Conservation (phyloP, 1,140 invertebrate genomes). For the Caenorhabditis briggsae region DNA sequence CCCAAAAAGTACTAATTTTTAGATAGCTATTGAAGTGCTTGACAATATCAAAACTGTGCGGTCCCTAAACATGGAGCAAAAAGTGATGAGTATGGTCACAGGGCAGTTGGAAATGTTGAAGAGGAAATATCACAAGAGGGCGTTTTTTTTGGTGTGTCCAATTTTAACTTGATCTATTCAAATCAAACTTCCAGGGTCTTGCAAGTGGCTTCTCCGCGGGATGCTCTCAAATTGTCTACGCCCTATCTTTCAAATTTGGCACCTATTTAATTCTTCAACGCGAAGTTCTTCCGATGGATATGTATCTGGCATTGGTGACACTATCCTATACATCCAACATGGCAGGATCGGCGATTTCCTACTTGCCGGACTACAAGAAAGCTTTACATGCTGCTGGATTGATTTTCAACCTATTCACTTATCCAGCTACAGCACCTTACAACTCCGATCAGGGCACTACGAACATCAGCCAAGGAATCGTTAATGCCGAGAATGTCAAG, state of each 20-base stretch:
- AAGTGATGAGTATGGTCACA: slow-evolving; percentile 72
- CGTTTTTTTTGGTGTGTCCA: neutral
- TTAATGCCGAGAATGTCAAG: slow-evolving; percentile 57
- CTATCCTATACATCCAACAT: slow-evolving; percentile 62
- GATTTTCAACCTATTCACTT: slow-evolving; percentile 66
- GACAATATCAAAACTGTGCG: slow-evolving; percentile 79
- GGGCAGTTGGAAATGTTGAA: slow-evolving; percentile 49
- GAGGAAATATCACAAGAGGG: slow-evolving; percentile 25
- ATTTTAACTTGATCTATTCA: too few species aligned
- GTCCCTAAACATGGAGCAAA: slow-evolving; percentile 76
- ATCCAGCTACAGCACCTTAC: slow-evolving; percentile 42
- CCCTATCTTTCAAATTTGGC: slow-evolving; percentile 77
- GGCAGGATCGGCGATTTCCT: slow-evolving; percentile 56
- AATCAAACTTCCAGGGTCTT: slow-evolving; percentile 17
- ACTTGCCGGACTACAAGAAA: slow-evolving; percentile 69
- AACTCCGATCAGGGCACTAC: slow-evolving; percentile 25
- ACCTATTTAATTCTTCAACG: slow-evolving; percentile 67
- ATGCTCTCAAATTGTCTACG: slow-evolving; percentile 77
- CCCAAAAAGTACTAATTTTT: neutral
- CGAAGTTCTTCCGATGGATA: slow-evolving; percentile 34
- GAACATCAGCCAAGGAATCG: neutral
- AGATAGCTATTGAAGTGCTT: slow-evolving; percentile 67
- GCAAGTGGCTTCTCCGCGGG: slow-evolving; percentile 67
- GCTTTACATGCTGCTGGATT: slow-evolving; percentile 62
- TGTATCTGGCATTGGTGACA: slow-evolving; percentile 52